Base-by-base conservation (phyloP, 1,140 invertebrate species). In the Leptoteleia sp. region DNA sequence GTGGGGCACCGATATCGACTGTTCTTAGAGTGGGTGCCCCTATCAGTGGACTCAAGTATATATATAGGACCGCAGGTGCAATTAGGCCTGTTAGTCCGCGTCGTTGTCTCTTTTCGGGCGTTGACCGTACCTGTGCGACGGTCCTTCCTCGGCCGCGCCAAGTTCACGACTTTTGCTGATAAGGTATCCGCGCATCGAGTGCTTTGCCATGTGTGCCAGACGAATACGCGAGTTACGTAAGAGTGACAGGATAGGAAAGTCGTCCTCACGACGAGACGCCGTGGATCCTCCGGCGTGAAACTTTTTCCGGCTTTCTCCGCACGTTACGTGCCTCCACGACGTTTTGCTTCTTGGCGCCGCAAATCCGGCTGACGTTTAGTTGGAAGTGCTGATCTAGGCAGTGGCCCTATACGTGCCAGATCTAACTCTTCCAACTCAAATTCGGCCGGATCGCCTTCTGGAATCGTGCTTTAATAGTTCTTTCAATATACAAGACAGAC, bases 401-500 rank as follows among this genome's bases (percentile, higher is more conserved):
- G 85, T 86, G 81, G 81, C 79, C 55, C 45, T 67, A 54, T 75
- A 84, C 76, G 76, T 94, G 93, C 91, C 93, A 94, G 93, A 93
- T 94, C 93, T 94, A 93, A 93, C 92, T 94, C 93, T 94, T 93
- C 93, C 93, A 94, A 92, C 93, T 93, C 91, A 92, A 85, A 78
- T 79, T 86, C 61, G 61, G 70, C 45, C 61, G 85, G 81, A 45
- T 54, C 16, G 13, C 62, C 61, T 31, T 31, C 64, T 19, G 57
- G 4, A 27, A 45, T 35, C 16, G 19, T 40, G 35, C 35, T n/a
- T n/a, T n/a, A n/a, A n/a, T n/a, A n/a, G n/a, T n/a, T n/a, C n/a
- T n/a, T n/a, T n/a, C n/a, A n/a, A n/a, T n/a, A n/a, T n/a, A n/a
- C n/a, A n/a, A n/a, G n/a, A n/a, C n/a, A n/a, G n/a, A n/a, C n/a